Evolutionary conservation across 2,113 vertebrate species (phyloP).

Genomic region (Taurulus bubalis): DNA sequence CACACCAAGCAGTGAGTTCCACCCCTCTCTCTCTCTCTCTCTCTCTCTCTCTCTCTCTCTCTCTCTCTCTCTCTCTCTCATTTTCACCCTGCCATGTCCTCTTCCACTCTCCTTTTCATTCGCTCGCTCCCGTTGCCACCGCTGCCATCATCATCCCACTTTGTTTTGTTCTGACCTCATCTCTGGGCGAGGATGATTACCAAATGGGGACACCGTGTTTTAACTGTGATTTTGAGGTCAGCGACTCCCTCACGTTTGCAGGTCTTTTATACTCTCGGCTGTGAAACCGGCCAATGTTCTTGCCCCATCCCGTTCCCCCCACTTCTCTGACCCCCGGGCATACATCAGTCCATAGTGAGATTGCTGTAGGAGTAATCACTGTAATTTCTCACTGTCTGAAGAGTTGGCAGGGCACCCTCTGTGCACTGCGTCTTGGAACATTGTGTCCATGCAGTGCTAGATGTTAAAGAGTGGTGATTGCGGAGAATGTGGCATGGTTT

Average conservation of each 20-base stretch:
- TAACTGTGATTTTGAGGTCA: constrained; percentile 73
- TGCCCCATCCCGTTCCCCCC: background rate
- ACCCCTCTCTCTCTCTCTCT: constrained; percentile 68
- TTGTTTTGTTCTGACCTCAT: constrained; percentile 78
- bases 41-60: constrained; percentile 37
- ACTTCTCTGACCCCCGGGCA: constrained; percentile 42
- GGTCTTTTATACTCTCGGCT: constrained; percentile 56
- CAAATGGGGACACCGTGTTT: constrained; percentile 79
- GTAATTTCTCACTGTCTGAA: constrained; percentile 63
- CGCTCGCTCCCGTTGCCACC: constrained; percentile 49
- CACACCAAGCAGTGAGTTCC: constrained; percentile 80
- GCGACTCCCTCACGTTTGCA: constrained; percentile 67
- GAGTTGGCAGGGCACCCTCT: constrained; percentile 61
- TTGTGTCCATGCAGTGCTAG: constrained; percentile 66
- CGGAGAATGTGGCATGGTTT: constrained; percentile 73
- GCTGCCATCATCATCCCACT: constrained; percentile 71
- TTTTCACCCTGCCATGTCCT: background rate
- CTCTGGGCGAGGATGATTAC: constrained; percentile 78
- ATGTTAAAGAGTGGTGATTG: constrained; percentile 72
- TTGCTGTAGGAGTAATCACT: constrained; percentile 61
- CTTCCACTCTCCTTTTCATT: constrained; percentile 2
- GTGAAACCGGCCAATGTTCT: constrained; percentile 58
- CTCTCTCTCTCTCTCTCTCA: constrained; percentile 48
- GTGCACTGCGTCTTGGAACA: constrained; percentile 66
- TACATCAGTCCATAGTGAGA: constrained; percentile 59